Base-by-base conservation (phyloP, 2,888 invertebrate species). In the Nowickia ferox region DNA sequence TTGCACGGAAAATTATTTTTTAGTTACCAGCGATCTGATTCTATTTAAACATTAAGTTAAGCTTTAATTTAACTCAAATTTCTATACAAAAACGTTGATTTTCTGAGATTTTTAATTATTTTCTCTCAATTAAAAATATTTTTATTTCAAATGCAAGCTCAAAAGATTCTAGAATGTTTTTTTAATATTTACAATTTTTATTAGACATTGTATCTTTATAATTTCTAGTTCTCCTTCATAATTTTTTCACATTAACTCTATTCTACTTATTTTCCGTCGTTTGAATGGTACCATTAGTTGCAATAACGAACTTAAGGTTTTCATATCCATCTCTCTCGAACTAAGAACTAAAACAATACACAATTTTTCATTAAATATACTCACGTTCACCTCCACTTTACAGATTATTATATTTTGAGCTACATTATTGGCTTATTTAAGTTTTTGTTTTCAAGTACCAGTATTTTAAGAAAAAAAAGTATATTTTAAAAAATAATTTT, bases 401-500 rank as follows among this genome's bases (percentile, higher is more conserved):
- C 5, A n/a, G 10, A 38, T 17, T 11, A 6, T 55, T 66, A 44
- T 46, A 57, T 46, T 40, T 30, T 53, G 17, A 42, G 40, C 42
- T 53, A 15, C 19, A 69, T 53, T 78, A 78, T 78, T 71, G 63
- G 69, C 53, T 71, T 61, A 38, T 63, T 78, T 61, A 13, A 53
- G n/a, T 17, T 15, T 44, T 30, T 30, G 6, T 30, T 30, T n/a
- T n/a, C n/a, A n/a, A 30, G 30, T 30, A 30, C 78, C 53, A 61
- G 69, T 69, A 61, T 78, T 61, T 42, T 13, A 53, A 10, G 9
- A 38, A 59, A 22, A 15, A 61, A 63, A 15, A 75, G 55, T 65
- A 78, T 69, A 78, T 84, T 78, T 74, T 61, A 68, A 68, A 84
- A 74, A 84, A 69, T 79, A 69, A 57, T 84, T 74, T 79, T 79